Base-by-base conservation (phyloP, 2,888 invertebrate genomes). In the Argyresthia goedartella region DNA sequence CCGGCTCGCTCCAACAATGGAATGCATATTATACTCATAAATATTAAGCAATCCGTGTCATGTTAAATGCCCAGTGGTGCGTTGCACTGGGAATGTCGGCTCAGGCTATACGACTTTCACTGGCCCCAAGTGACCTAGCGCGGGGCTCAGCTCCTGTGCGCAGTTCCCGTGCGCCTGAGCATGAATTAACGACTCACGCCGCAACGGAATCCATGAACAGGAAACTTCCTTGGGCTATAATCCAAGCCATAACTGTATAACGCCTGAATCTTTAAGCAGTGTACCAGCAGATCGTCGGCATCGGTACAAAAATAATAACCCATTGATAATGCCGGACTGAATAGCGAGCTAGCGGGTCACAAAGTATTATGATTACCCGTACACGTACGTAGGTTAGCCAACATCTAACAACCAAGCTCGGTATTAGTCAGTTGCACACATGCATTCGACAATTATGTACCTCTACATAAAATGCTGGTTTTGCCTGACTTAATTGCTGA, bases 401-500 rank as follows among this genome's bases (percentile, higher is more conserved):
- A 4, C 25, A 25, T 25, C 39, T 39, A 39, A 39, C 8, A n/a
- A 39, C 39, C 39, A 8, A 9, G 10, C 10, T 39, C 39, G 39
- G 39, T n/a, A 46, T 46, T 46, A 46, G 46, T 46, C 11, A 46
- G 25, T 46, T 25, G 25, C 6, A 35, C 48, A 36, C 36, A 48
- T 36, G 35, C 36, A 48, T 48, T 35, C 14, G 35, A 10, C 48
- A 48, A 48, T 48, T 48, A 48, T 48, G 8, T n/a, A 48, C 48
- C 36, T 36, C 48, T 15, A 48, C 48, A 48, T 48, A n/a, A n/a
- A n/a, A n/a, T n/a, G n/a, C n/a, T n/a, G n/a, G n/a, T n/a, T n/a
- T n/a, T n/a, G n/a, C n/a, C n/a, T n/a, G n/a, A n/a, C n/a, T n/a
- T n/a, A n/a, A n/a, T n/a, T n/a, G n/a, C n/a, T n/a, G n/a, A n/a